Evolutionary conservation across 2,888 invertebrate genomes (phyloP).

Genomic region (Malacosoma neustria): DNA sequence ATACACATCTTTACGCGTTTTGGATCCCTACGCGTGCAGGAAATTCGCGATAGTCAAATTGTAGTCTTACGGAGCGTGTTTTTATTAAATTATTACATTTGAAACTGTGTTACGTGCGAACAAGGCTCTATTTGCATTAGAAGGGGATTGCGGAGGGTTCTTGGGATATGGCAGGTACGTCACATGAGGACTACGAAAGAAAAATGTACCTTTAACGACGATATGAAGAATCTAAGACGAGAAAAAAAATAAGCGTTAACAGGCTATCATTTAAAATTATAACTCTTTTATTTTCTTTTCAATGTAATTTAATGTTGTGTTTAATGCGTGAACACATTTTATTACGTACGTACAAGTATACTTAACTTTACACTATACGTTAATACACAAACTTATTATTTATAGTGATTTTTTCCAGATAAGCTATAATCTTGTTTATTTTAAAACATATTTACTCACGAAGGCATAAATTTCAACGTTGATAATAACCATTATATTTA

Average conservation of each 20-base stretch:
- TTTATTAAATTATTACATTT: conserved; percentile 67
- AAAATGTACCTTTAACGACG: conserved; percentile 73
- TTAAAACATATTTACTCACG: no score
- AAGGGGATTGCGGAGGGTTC: conserved; percentile 47
- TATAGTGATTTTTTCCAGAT: no score
- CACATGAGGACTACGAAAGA: conserved; percentile 69
- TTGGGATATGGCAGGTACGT: conserved; percentile 56
- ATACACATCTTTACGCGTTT: conserved; percentile 43
- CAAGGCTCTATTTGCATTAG: conserved; percentile 63
- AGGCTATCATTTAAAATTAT: conserved; percentile 72
- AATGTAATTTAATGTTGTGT: conserved; percentile 33
- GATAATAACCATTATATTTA: no score
- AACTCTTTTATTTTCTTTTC: conserved; percentile 57
- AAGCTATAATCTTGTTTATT: no score
- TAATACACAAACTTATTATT: no score
- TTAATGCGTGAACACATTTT: no score
- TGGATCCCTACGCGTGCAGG: conserved; percentile 46
- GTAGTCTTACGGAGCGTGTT: conserved; percentile 70
- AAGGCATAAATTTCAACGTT: no score
- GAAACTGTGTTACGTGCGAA: conserved; percentile 59
- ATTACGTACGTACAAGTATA: no score
- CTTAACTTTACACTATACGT: no score
- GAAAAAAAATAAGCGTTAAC: conserved; percentile 71
- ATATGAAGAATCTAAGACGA: conserved; percentile 63
- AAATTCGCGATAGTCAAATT: conserved; percentile 75